Base-by-base conservation (phyloP, 2,888 invertebrate species). In the Hoplodrina ambigua region DNA sequence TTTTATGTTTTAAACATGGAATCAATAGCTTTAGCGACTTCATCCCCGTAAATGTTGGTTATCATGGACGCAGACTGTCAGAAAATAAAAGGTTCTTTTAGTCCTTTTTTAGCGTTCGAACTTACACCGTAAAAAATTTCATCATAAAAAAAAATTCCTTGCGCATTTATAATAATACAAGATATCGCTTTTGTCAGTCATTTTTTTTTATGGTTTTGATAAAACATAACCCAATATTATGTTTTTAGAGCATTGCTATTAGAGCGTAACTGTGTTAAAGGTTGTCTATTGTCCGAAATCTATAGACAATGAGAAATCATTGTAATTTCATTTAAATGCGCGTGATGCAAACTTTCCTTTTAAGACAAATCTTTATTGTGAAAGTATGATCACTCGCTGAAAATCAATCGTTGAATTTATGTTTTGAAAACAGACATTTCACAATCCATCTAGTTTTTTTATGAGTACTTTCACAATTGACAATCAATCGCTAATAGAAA, bases 381-480 rank as follows among this genome's bases (percentile, higher is more conserved):
- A 54, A 50, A 30, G 75, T 74, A 77, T 79, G 80, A 25, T 25
- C 25, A 25, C 25, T 25, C 25, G 25, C 25, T 63, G 33, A 41
- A 13, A 8, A 41, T 11, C 13, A 10, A 19, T 11, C 19, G 37
- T 65, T 6, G 13, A 57, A 50, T 55, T 11, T 15, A 61, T n/a
- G 33, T 58, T 61, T 73, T 33, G 46, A 25, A 69, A 55, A 71
- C 19, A 49, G 44, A 49, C 37, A 60, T 69, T 62, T 75, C 75
- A 75, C 75, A 64, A 69, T 69, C 74, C 25, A 41, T 79, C 70
- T 33, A 52, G 55, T 49, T 33, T 80, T n/a, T 74, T 70, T 75
- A 74, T 49, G 55, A 6, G 0, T 4, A 80, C 80, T 80, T 80
- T 78, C 78, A 59, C 80, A 37, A 20, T 50, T 44, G 58, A 25